These are phyloP conservation scores for Manis javanica DNA, from an alignment of 2,797 vertebrate species.

Conservation along the genomic window DNA sequence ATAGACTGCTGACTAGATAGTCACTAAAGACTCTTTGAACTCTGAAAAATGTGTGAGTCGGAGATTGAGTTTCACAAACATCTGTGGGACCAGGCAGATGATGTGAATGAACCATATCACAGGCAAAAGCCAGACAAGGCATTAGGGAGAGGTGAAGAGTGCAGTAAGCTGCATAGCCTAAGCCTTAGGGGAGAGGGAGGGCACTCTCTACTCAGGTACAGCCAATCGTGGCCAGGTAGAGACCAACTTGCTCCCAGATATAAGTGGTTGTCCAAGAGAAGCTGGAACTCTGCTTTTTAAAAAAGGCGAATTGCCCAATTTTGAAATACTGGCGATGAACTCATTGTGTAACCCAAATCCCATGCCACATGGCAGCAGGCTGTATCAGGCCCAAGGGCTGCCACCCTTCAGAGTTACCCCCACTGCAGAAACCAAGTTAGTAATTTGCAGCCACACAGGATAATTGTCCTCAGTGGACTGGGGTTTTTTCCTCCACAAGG, in stretches of 20 bases:
- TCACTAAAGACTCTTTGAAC: neutral
- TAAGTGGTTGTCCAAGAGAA: neutral
- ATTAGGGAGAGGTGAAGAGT: neutral
- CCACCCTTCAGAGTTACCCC: neutral
- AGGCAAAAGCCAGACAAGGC: neutral
- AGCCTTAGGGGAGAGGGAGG: neutral
- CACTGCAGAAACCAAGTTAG: rapidly evolving
- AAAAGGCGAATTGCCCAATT: neutral
- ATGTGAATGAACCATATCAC: neutral
- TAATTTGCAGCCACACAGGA: neutral
- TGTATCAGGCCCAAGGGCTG: neutral
- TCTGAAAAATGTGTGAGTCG: neutral
- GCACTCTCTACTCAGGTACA: neutral
- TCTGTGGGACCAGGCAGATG: neutral
- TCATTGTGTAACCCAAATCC: too few relatives aligned
- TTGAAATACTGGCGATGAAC: neutral
- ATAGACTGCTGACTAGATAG: neutral
- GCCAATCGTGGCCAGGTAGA: neutral
- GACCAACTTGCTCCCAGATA: neutral
- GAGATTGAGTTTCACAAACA: neutral
- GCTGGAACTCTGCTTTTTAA: too few relatives aligned
- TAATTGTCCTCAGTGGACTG: rapidly evolving
- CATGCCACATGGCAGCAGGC: neutral
- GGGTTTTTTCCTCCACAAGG: too few relatives aligned
- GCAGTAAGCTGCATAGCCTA: too few relatives aligned